Evolutionary conservation across 2,888 invertebrate genomes (phyloP).

Genomic region (Galeopsomyia nigrocyanea): DNA sequence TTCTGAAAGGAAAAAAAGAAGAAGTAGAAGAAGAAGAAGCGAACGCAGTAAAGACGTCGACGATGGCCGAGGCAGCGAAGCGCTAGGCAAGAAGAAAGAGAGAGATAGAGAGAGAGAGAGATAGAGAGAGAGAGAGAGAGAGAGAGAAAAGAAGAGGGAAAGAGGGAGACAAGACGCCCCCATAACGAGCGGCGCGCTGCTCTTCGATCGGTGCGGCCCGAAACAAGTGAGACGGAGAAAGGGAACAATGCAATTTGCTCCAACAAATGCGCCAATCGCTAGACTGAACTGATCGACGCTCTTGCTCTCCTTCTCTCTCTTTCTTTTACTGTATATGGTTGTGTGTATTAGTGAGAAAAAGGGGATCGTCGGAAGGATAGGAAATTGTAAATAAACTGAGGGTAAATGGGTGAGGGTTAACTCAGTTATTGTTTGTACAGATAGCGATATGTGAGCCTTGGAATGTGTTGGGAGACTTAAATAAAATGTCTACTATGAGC

Average conservation of each 20-base stretch:
- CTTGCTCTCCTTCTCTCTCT: background rate
- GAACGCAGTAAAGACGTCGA: background rate
- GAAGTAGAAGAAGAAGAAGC: background rate
- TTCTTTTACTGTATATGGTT: too few species aligned
- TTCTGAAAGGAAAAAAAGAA: background rate
- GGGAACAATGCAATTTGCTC: conserved; percentile 56
- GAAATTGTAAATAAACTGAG: conserved; percentile 32
- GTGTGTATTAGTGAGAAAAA: conserved; percentile 20
- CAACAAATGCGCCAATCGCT: conserved; percentile 55
- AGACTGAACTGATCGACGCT: conserved; percentile 51
- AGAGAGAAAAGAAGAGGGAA: background rate
- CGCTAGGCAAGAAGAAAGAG: background rate
- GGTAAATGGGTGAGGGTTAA: too few species aligned
- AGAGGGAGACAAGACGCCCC: background rate
- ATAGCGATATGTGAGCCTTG: too few species aligned
- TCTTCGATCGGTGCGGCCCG: conserved; percentile 23
- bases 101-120: conserved; percentile 1
- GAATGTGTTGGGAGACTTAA: too few species aligned
- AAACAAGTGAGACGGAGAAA: conserved; percentile 16
- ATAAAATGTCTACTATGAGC: too few species aligned
- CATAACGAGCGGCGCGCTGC: conserved; percentile 8
- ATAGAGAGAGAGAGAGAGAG: background rate
- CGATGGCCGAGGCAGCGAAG: background rate
- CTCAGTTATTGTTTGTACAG: too few species aligned
- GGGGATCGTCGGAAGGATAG: conserved; percentile 13